These are phyloP conservation scores for Philaethria dido DNA, from an alignment of 2,888 invertebrate species.

Conservation along the genomic window DNA sequence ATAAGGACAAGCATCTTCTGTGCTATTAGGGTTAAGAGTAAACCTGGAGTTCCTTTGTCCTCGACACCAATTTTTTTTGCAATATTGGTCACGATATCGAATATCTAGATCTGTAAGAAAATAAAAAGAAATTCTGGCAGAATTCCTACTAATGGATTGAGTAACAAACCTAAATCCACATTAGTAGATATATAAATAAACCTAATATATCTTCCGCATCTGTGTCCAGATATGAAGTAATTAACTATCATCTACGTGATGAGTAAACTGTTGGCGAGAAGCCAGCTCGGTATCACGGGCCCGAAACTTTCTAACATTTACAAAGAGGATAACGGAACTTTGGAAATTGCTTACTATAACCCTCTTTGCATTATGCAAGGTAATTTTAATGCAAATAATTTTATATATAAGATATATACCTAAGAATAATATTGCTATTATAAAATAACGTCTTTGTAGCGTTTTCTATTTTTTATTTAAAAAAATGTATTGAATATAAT, in stretches of 20 bases:
- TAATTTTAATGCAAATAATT: background rate
- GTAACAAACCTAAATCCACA: background rate
- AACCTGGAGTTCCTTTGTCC: too few relatives aligned
- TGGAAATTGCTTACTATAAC: constrained; percentile 16
- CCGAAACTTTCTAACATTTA: constrained; percentile 21
- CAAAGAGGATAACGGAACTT: constrained; percentile 20
- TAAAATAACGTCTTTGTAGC: too few relatives aligned
- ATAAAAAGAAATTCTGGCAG: too few relatives aligned
- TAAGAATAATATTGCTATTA: too few relatives aligned
- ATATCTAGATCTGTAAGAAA: too few relatives aligned
- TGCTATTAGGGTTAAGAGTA: too few relatives aligned
- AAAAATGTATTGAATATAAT: too few relatives aligned
- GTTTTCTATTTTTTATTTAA: too few relatives aligned
- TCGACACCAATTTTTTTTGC: too few relatives aligned
- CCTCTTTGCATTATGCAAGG: background rate
- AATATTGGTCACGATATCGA: too few relatives aligned
- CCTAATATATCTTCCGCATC: constrained; percentile 13
- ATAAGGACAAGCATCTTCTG: too few relatives aligned
- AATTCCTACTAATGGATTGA: background rate
- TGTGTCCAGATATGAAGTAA: constrained; percentile 20
- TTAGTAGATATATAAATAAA: background rate
- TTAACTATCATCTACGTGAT: constrained; percentile 23
- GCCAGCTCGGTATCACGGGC: constrained; percentile 25
- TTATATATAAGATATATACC: background rate
- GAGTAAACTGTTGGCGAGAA: constrained; percentile 16